These are phyloP conservation scores for Pelodytes ibericus DNA, from an alignment of 2,797 vertebrate genomes.

Conservation along the genomic window DNA sequence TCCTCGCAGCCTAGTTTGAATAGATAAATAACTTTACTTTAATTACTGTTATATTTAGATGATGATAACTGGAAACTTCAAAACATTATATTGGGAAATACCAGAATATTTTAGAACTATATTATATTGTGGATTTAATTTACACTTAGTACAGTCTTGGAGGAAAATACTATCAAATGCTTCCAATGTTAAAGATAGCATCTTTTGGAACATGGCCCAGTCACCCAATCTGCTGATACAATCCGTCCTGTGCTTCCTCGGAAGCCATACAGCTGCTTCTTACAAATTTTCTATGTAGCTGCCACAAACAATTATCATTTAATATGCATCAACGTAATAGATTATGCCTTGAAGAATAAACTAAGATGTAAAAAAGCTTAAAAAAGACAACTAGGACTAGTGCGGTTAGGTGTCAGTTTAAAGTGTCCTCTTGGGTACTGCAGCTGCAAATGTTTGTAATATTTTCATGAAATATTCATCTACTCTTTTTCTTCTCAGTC, in stretches of 20 bases:
- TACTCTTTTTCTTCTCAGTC: constrained; percentile 75
- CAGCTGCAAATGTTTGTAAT: neutral
- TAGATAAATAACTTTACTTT: no score
- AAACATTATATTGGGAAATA: no score
- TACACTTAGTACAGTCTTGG: no score
- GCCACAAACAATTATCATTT: neutral
- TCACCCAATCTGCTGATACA: neutral
- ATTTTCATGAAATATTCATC: constrained; percentile 4
- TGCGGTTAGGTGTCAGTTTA: neutral
- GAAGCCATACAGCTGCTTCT: constrained; percentile 2
- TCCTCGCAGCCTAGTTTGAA: no score
- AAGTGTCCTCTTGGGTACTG: neutral
- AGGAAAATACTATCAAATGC: no score
- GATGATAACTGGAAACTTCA: no score
- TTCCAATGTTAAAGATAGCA: no score
- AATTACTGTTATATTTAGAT: no score
- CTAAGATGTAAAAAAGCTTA: neutral
- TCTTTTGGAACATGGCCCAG: neutral
- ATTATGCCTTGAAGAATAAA: neutral
- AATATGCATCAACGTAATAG: neutral
- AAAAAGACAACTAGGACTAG: neutral
- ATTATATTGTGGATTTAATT: no score
- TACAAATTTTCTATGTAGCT: neutral
- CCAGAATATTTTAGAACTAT: no score
- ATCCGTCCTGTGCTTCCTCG: neutral